Evolutionary conservation across 2,113 vertebrate species (phyloP), one percentile per base, ranked within the genome.

Genomic region (Plecotus auritus): DNA sequence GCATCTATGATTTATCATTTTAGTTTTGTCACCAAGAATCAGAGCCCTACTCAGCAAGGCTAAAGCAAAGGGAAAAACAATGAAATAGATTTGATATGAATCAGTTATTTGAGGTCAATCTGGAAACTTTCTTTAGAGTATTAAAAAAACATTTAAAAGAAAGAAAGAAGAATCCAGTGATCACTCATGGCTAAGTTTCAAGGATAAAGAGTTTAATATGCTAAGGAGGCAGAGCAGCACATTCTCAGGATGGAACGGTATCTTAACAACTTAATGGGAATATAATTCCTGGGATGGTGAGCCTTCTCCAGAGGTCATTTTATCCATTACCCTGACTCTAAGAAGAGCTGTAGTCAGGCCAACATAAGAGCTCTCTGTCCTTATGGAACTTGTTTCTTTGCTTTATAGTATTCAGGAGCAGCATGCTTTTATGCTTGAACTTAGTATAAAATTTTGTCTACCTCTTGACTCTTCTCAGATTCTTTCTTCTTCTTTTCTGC

Each of bases 31-130:
- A 92, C 73, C 77, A 80, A 84, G 49, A 88, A 87, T 92, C 47
- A 95, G 84, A 90, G 40, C 49, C 23, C 18, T 45, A 88, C 86
- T 95, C 59, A 81, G 47, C 49, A 20, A 95, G 78, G 59, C 69
- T 49, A 88, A 9, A 51, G 82, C 35, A 45, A 87, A 85, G 67
- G 69, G 77, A 95, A 92, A 93, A 56, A 7, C 86, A 94, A 82
- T 87, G 82, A 92, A 87, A 93, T 78, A 23, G 37, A 94, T 82
- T 85, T 94, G 47, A 92, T 93, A 90, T 72, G 72, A 96, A 95
- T 93, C 92, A 95, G 84, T 89, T 96, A 95, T 90, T 93, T 96
- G 87, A 82, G 69, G 72, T 92, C 89, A 94, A 93, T 88, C 67
- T 76, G 77, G 82, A 76, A 94, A 88, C 42, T 85, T 97, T 88